Evolutionary conservation across 1,140 invertebrate genomes (phyloP).

Genomic region (Diachasma alloeum): DNA sequence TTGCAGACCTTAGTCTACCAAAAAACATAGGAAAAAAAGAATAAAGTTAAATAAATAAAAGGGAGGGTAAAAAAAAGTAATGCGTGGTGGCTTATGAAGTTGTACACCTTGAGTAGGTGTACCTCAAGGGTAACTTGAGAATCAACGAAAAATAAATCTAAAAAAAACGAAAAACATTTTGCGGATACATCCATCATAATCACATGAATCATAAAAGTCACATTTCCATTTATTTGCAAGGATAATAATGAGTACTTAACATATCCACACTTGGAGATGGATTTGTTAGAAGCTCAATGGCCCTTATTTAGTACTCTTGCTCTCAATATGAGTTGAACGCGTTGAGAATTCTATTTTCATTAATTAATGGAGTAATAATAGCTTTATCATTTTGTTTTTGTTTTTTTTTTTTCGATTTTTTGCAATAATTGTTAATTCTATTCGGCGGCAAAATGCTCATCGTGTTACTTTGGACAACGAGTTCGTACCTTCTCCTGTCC

Average conservation of each 20-base stretch:
- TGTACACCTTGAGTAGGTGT: not conserved
- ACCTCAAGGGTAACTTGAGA: not conserved
- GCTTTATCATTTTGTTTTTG: not conserved
- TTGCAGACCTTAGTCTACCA: not conserved
- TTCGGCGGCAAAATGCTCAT: not conserved
- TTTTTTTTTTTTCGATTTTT: too few species aligned
- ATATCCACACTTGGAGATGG: conserved; percentile 9
- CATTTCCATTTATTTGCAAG: conserved; percentile 16
- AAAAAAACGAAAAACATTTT: not conserved
- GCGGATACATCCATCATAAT: conserved; percentile 13
- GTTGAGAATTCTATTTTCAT: not conserved
- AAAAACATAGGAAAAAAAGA: conserved; percentile 2
- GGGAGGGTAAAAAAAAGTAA: not conserved
- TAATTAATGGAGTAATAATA: not conserved
- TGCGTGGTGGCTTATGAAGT: conserved; percentile 8
- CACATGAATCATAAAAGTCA: conserved; percentile 10
- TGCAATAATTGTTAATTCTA: not conserved
- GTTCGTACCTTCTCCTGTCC: conserved; percentile 29
- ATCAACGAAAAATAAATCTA: not conserved
- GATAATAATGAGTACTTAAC: conserved; percentile 7
- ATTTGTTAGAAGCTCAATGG: not conserved
- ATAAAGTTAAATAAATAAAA: conserved; percentile 1
- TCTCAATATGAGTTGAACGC: too few species aligned
- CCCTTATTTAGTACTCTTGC: not conserved
- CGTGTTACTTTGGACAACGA: not conserved